These are phyloP conservation scores for Polydesmus complanatus DNA, from an alignment of 2,888 invertebrate genomes.

Conservation along the genomic window DNA sequence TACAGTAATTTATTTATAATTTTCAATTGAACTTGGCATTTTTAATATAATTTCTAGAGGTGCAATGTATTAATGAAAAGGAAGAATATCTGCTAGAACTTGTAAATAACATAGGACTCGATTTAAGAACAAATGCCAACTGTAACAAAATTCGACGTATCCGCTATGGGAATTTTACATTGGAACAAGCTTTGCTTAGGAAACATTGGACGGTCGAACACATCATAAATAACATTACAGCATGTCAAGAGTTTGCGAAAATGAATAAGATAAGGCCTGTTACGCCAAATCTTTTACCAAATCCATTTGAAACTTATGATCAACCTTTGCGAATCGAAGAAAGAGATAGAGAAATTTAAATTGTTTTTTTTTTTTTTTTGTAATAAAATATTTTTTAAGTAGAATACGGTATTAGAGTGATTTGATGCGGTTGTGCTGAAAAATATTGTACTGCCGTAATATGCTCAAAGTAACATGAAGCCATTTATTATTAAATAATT, in stretches of 20 bases:
- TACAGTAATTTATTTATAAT: too few relatives aligned
- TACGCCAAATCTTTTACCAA: background rate
- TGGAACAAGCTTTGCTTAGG: slow-evolving; percentile 58
- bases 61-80: slow-evolving; percentile 74
- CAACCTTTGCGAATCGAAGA: background rate
- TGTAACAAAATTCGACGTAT: slow-evolving; percentile 66
- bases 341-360: too few relatives aligned
- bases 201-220: slow-evolving; percentile 67
- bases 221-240: slow-evolving; percentile 49
- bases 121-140: slow-evolving; percentile 62
- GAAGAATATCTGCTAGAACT: slow-evolving; percentile 59
- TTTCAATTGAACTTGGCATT: background rate
- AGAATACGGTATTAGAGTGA: too few relatives aligned
- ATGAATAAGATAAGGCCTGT: background rate
- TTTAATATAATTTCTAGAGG: slow-evolving; percentile 43
- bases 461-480: too few relatives aligned
- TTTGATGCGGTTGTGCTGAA: too few relatives aligned
- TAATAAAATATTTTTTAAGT: too few relatives aligned
- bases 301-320: background rate
- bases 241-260: slow-evolving; percentile 7
- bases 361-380: too few relatives aligned
- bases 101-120: slow-evolving; percentile 69
- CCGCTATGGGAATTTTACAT: slow-evolving; percentile 63
- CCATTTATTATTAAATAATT: too few relatives aligned
- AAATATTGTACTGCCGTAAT: too few relatives aligned